A percentile compares a stretch with the other conserved stretches of the same genome.
These are phyloP conservation scores for Nymphalis c-album DNA, from an alignment of 2,888 invertebrate species.

Conservation along the genomic window DNA sequence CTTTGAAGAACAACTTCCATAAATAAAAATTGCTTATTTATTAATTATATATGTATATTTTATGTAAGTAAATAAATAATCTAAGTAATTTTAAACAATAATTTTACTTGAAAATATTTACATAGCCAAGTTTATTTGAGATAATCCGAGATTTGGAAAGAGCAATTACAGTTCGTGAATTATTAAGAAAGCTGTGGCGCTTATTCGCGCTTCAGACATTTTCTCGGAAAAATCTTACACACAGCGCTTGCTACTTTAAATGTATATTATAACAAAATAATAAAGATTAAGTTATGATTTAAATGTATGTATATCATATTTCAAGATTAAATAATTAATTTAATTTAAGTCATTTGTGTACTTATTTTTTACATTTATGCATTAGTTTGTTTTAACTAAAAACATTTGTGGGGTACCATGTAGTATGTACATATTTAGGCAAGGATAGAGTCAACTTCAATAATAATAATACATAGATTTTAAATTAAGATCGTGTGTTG, in stretches of 20 bases:
- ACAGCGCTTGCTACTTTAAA: constrained; percentile 3
- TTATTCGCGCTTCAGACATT: constrained; percentile 43
- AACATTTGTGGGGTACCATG: no score
- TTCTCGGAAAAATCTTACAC: constrained; percentile 10
- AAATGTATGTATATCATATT: no score
- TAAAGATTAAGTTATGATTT: not conserved
- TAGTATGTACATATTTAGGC: no score
- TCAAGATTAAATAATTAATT: no score
- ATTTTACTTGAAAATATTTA: constrained; percentile 29
- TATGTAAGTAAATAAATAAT: constrained; percentile 11
- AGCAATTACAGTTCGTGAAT: constrained; percentile 70
- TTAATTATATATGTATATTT: not conserved
- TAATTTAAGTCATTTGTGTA: no score
- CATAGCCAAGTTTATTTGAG: constrained; percentile 47
- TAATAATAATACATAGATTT: no score
- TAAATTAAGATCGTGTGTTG: no score
- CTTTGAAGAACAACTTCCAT: no score
- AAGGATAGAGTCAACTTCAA: no score
- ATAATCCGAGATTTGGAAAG: constrained; percentile 65
- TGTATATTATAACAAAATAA: not conserved
- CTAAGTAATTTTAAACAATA: constrained; percentile 23
- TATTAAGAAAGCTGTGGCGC: constrained; percentile 59
- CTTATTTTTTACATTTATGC: no score
- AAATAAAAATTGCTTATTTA: no score
- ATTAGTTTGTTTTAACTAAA: no score